Evolutionary conservation across 2,113 vertebrate species (phyloP).

Genomic region (Pholis gunnellus): DNA sequence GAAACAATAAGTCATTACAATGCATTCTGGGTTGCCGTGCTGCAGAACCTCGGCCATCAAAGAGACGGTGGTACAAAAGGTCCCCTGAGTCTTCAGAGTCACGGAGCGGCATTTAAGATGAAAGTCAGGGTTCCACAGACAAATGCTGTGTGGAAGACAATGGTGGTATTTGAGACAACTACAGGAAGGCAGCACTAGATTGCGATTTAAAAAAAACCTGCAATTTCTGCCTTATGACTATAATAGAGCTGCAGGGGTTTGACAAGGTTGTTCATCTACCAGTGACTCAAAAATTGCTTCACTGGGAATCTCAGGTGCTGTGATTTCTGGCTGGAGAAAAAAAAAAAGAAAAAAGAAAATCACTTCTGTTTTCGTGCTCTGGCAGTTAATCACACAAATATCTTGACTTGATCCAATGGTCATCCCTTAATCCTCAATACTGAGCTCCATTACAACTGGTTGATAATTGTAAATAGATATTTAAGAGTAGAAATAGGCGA

Average conservation of each 20-base stretch:
- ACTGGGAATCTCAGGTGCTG: background rate
- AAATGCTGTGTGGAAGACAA: conserved; percentile 10
- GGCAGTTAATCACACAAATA: background rate
- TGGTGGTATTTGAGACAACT: conserved; percentile 6
- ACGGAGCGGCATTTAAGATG: conserved; percentile 14
- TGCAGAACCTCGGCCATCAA: background rate
- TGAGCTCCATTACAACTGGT: background rate
- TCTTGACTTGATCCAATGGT: background rate
- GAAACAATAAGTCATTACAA: background rate
- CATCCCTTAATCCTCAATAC: background rate
- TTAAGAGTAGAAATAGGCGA: background rate
- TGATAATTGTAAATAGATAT: background rate
- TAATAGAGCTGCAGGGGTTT: conserved; percentile 11
- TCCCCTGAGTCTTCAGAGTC: conserved; percentile 26
- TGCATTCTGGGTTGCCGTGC: conserved; percentile 10
- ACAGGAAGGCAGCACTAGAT: background rate
- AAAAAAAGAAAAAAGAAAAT: background rate
- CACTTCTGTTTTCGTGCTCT: background rate
- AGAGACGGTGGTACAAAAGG: background rate
- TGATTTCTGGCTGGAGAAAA: background rate
- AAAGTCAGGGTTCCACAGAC: conserved; percentile 7
- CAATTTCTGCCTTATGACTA: conserved; percentile 27
- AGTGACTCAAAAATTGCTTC: conserved; percentile 10
- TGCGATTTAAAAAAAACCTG: background rate
- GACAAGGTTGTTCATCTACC: conserved; percentile 23